phyloP scores from a whole-genome alignment of 2,888 invertebrate species.

The Argyresthia albistria region DNA sequence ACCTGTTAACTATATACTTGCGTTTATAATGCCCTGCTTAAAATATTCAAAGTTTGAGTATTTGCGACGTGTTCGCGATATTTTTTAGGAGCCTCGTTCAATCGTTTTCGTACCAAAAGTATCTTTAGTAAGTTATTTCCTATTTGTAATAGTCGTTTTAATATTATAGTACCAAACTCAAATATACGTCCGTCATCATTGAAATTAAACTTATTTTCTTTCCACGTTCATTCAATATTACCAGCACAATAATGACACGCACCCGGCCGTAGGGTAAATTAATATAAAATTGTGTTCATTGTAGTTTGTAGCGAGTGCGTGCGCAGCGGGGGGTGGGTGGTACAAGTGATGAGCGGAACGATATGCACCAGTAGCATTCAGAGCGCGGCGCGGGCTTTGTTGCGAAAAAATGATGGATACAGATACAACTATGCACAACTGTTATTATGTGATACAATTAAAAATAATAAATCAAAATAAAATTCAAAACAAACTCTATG shows the following conservation, averaged over 20 bases:
- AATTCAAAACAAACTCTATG: too few species aligned
- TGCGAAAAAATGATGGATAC: too few species aligned
- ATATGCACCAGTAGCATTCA: too few species aligned
- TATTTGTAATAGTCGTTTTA: background rate
- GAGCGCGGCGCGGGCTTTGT: too few species aligned
- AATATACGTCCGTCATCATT: background rate
- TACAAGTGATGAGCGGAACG: too few species aligned
- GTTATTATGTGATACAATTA: too few species aligned
- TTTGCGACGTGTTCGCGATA: background rate
- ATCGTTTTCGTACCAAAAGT: too few species aligned
- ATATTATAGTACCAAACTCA: background rate
- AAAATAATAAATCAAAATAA: too few species aligned
- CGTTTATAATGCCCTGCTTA: background rate
- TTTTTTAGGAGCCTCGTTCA: too few species aligned
- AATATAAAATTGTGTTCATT: background rate
- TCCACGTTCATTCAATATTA: background rate
- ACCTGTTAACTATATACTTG: constrained; percentile 32
- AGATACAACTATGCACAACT: too few species aligned
- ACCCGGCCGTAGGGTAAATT: background rate
- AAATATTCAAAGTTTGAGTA: constrained; percentile 33
- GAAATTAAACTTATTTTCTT: too few species aligned
- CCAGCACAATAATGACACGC: background rate
- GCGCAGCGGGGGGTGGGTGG: background rate
- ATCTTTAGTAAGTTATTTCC: background rate
- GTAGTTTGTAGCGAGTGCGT: background rate